Base-by-base conservation (phyloP, 2,888 invertebrate genomes). In the Dexiosoma caninum region DNA sequence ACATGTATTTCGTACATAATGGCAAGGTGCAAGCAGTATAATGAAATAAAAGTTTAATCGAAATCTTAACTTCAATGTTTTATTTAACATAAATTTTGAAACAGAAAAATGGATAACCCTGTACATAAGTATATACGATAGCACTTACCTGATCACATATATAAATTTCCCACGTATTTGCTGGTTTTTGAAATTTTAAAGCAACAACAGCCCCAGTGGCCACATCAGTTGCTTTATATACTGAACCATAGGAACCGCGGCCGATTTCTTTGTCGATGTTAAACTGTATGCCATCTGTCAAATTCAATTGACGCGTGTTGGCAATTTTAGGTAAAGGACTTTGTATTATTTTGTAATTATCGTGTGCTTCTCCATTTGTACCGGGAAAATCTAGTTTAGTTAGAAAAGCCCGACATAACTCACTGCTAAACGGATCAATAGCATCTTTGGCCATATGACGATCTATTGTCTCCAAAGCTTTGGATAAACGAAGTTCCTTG, bases 161-260 rank as follows among this genome's bases (percentile, higher is more conserved):
- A 88, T 98, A 98, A 87, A 95, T 96, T 89, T 98, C 98, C 98
- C 98, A 98, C 49, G 94, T 94, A 89, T 97, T 96, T 62, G 96
- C 93, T 0, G 97, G 97, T 88, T 95, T 96, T 90, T 97, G 97
- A 84, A 94, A 94, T 92, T 98, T 96, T n/a, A 95, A 91, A 27
- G 95, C 95, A 64, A 95, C 94, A 16, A 89, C 85, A 30, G 86
- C 86, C 3, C 89, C 89, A 1, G 88, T 88, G 19, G 86, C 85
- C 6, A 85, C 80, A 72, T 90, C 89, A 0, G 87, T 85, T 1
- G 90, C 90, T 53, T 90, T 90, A 85, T 94, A 95, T 21, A 97
- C 96, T 46, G 94, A 94, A n/a, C 96, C 97, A 87, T 95, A 97
- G 66, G 95, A 94, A 62, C 96, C 96, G 90, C 95, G 95, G 2